phyloP scores from a whole-genome alignment of 2,888 invertebrate genomes.

The Stomorhina lunata region DNA sequence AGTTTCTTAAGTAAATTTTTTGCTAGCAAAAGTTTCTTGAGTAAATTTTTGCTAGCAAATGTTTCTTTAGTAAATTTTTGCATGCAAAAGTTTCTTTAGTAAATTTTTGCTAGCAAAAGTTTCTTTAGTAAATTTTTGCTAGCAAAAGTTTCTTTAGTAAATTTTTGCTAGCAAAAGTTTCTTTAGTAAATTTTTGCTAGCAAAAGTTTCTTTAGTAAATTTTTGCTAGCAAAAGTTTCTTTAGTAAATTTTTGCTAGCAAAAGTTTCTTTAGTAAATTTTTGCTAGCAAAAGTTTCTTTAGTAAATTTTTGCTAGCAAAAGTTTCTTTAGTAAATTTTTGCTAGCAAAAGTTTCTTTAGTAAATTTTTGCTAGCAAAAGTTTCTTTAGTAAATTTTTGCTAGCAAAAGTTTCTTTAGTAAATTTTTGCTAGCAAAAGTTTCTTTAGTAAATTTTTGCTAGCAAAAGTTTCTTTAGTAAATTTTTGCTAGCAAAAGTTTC shows the following conservation, averaged over 20 bases:
- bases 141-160: no score
- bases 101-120: background rate
- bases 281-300: background rate
- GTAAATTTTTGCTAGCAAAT: background rate
- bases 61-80: background rate
- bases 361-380: background rate
- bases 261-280: background rate
- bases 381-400: background rate
- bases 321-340: background rate
- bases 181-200: no score
- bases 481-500: no score
- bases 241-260: background rate
- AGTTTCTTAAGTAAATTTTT: background rate
- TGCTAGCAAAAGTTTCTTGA: background rate
- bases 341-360: background rate
- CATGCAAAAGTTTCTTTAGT: background rate
- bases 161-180: no score
- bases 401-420: background rate
- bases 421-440: no score
- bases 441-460: no score
- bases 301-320: background rate
- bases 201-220: no score
- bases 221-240: background rate
- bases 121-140: no score
- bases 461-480: no score